Evolutionary conservation across 2,113 vertebrate species (phyloP), one percentile per base, ranked within the genome.

Genomic region (Varanus komodoensis): DNA sequence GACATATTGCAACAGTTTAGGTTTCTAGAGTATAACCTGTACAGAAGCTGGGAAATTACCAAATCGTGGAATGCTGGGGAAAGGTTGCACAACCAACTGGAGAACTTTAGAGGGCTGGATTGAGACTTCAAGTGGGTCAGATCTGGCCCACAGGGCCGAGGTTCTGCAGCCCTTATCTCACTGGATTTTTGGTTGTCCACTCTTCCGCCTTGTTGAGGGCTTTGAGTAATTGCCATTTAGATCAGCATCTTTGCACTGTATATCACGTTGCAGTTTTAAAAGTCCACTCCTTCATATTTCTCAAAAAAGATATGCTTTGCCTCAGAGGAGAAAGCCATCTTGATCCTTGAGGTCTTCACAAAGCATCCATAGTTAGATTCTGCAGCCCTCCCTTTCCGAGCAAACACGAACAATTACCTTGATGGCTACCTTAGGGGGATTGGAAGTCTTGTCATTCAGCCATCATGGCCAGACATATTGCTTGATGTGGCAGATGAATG

Each of bases 401-500:
- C 69, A 87, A 95, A 94, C 67, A 89, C 92, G 95, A 96, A 68
- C 95, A 95, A 96, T 91, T 91, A 86, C 69, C 79, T 52, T 54
- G 68, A 92, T 92, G 67, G 64, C 57, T 86, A n/a, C 87, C 77
- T 92, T 93, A 64, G 54, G 73, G 27, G 91, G 92, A 81, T 89
- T 90, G 87, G 5, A 89, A 93, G 92, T 44, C 87, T 91, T 71
- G 94, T 95, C 92, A 77, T n/a, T 87, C 89, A 64, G 91, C 38
- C 2, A 21, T 82, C 0, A 1, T 23, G 4, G 93, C 91, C 93
- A 89, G 82, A 77, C 81, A 12, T 73, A 0, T 23, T 91, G n/a
- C 44, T n/a, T 93, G 92, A 88, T 79, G 84, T 79, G 5, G 73
- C 0, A 0, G 96, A 97, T 97, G 90, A 93, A 97, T 97, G 0